Conservation (phyloP, 1,140 invertebrate species). For the Drosophila gunungcola region DNA sequence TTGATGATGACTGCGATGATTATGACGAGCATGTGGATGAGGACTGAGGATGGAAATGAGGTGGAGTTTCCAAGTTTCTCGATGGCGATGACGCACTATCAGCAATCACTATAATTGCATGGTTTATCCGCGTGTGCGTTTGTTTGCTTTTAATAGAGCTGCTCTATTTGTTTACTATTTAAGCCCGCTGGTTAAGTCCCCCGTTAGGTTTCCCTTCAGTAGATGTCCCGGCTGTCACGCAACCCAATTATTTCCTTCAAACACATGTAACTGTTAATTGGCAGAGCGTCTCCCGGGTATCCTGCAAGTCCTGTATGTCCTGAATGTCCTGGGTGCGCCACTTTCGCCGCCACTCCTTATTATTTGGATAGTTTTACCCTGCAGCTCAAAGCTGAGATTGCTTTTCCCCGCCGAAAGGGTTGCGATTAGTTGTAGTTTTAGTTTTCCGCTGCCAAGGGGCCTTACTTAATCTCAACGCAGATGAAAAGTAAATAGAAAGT, state of each 20-base stretch:
- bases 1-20: constrained; percentile 61
- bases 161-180: constrained; percentile 74
- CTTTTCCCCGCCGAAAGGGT: constrained; percentile 55
- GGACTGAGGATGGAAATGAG: constrained; percentile 32
- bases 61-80: constrained; percentile 3
- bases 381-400: constrained; percentile 61
- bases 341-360: constrained; percentile 8
- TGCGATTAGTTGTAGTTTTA: constrained; percentile 34
- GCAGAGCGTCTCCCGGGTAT: constrained; percentile 73
- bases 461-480: constrained; percentile 18
- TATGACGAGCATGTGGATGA: constrained; percentile 9
- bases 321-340: constrained; percentile 61
- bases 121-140: constrained; percentile 40
- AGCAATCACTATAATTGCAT: constrained; percentile 67
- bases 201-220: background rate
- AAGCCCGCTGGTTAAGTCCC: constrained; percentile 20
- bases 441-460: constrained; percentile 1
- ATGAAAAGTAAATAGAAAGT: constrained; percentile 41
- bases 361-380: constrained; percentile 49
- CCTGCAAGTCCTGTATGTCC: constrained; percentile 29
- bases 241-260: constrained; percentile 80
- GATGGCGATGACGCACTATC: constrained; percentile 72
- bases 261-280: constrained; percentile 82
- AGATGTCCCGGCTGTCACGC: constrained; percentile 63
- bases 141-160: constrained; percentile 66